Percentiles rank a stretch among this genome's conserved stretches.
These are phyloP conservation scores for Corvus moneduloides DNA, from an alignment of 2,113 vertebrate genomes.

Conservation along the genomic window DNA sequence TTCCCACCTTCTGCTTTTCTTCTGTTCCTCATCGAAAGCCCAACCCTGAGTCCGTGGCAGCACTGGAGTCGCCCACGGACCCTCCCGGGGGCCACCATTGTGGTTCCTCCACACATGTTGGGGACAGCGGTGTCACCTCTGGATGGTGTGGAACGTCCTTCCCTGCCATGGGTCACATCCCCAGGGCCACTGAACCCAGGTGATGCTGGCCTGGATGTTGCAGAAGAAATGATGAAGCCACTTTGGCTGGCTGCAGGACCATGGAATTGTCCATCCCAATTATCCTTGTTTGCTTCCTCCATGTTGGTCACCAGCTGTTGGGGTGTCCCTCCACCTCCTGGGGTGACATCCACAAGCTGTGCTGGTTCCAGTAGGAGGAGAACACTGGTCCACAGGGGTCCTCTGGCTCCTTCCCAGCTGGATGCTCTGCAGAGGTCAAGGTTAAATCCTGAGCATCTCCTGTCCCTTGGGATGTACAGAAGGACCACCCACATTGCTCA, in stretches of 20 bases:
- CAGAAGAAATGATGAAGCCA: neutral
- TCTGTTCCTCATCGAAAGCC: neutral
- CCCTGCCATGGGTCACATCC: rapidly evolving
- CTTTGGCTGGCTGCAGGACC: neutral
- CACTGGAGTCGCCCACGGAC: rapidly evolving
- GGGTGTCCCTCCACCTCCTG: neutral
- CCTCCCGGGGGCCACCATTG: neutral
- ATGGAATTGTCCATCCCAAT: rapidly evolving
- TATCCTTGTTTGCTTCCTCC: neutral
- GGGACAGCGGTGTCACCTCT: neutral
- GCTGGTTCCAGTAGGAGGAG: neutral
- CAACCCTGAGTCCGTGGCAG: rapidly evolving
- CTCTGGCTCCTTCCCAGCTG: neutral
- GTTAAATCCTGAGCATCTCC: neutral
- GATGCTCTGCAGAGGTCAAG: neutral
- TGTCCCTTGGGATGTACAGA: neutral
- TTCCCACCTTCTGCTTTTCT: neutral
- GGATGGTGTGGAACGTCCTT: neutral
- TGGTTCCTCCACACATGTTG: rapidly evolving
- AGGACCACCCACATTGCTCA: rapidly evolving
- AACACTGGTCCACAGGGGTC: rapidly evolving
- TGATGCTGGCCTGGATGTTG: too few relatives aligned
- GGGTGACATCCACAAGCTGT: neutral
- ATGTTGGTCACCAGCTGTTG: neutral
- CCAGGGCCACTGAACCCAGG: neutral